A percentile compares a stretch with the other conserved stretches of the same genome.
These are phyloP conservation scores for Balanococcus diminutus DNA, from an alignment of 2,888 invertebrate genomes.

Conservation along the genomic window DNA sequence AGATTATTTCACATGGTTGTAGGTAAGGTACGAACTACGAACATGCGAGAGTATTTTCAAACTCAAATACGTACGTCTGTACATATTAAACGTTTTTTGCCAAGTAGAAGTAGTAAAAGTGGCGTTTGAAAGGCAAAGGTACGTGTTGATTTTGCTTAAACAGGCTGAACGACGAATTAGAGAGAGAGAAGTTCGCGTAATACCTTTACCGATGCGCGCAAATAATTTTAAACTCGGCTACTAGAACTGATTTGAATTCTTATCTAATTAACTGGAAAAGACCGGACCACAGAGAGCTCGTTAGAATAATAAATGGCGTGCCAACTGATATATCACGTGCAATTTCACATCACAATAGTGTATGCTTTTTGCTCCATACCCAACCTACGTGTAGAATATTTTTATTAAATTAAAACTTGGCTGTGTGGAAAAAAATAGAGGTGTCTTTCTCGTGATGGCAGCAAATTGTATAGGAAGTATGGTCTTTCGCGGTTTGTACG, in stretches of 20 bases:
- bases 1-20: not conserved
- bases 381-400: not conserved
- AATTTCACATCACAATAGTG: not conserved
- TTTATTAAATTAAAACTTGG: not conserved
- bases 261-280: slow-evolving; percentile 30
- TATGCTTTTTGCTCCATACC: not conserved
- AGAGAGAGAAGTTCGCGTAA: not conserved
- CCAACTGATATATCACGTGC: not conserved
- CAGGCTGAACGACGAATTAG: too few relatives aligned
- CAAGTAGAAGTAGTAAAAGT: not conserved
- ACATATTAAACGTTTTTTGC: slow-evolving; percentile 22
- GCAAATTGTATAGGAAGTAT: not conserved
- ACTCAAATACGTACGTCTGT: not conserved
- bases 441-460: not conserved
- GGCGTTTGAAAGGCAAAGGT: not conserved
- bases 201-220: not conserved
- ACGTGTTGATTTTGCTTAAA: slow-evolving; percentile 24
- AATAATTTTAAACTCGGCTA: not conserved
- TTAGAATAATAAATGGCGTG: not conserved
- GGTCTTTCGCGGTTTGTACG: too few relatives aligned
- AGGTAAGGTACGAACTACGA: not conserved
- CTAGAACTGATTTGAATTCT: slow-evolving; percentile 26
- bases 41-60: too few relatives aligned
- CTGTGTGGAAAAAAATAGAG: not conserved
- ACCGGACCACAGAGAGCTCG: not conserved